Conservation (phyloP, 2,113 vertebrate genomes). For the Carassius auratus region DNA sequence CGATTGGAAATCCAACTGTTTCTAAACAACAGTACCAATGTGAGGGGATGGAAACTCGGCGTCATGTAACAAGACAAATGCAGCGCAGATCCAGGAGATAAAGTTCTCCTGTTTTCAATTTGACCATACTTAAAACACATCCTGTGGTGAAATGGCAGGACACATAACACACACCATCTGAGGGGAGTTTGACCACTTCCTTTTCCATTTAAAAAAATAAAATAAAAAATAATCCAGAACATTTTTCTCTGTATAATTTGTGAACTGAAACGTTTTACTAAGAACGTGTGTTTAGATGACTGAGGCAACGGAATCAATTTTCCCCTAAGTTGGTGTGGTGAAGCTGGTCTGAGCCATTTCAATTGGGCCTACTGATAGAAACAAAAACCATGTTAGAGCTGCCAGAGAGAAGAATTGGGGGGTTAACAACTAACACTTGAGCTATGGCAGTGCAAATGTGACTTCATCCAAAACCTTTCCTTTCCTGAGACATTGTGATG, state of each 20-base stretch:
- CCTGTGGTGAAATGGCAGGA: conserved; percentile 65
- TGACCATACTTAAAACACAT: conserved; percentile 61
- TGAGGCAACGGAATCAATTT: conserved; percentile 57
- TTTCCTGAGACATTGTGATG: conserved; percentile 56
- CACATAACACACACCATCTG: conserved; percentile 68
- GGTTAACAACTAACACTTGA: conserved; percentile 68
- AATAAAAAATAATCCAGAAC: background rate
- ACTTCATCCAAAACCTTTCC: conserved; percentile 80
- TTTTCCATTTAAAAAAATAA: too few species aligned
- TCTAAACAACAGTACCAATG: conserved; percentile 1
- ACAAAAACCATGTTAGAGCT: conserved; percentile 77
- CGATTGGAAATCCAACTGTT: background rate
- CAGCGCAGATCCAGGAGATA: conserved; percentile 58
- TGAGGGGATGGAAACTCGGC: background rate
- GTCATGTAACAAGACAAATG: conserved; percentile 78
- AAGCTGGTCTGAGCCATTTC: conserved; percentile 70
- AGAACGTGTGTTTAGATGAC: background rate
- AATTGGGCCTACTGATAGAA: conserved; percentile 74
- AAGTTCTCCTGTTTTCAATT: conserved; percentile 53
- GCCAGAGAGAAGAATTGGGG: conserved; percentile 70
- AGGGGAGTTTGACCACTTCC: conserved; percentile 61
- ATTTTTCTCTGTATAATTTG: conserved; percentile 19
- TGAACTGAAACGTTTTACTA: background rate
- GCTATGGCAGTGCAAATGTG: conserved; percentile 93
- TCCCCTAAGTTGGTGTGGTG: conserved; percentile 72